phyloP scores from a whole-genome alignment of 2,797 vertebrate species.

The Schizothorax lantsangensis region DNA sequence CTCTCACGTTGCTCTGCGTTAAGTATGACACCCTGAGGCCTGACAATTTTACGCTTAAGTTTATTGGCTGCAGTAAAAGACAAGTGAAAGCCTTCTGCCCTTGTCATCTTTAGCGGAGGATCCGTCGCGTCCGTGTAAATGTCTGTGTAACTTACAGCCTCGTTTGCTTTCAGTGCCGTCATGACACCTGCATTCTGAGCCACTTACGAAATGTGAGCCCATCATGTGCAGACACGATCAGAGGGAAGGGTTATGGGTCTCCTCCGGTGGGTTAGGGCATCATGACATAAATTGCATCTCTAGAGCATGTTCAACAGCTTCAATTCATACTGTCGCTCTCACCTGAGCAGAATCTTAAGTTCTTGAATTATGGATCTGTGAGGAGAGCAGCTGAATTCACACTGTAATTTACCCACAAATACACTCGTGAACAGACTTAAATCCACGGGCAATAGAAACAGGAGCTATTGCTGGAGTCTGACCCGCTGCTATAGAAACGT shows the following conservation, averaged over 20 bases:
- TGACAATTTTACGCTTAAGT: slow-evolving; percentile 52
- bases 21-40: slow-evolving; percentile 44
- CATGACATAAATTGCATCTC: neutral
- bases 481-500: neutral
- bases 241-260: slow-evolving; percentile 23
- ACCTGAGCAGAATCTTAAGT: neutral
- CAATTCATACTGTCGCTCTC: neutral
- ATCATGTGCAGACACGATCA: neutral
- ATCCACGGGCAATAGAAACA: neutral
- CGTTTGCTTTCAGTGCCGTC: slow-evolving; percentile 11
- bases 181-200: slow-evolving; percentile 16
- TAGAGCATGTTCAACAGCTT: neutral
- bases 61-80: slow-evolving; percentile 54
- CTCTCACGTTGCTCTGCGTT: slow-evolving; percentile 12
- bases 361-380: neutral
- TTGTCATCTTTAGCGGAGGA: slow-evolving; percentile 48
- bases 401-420: slow-evolving; percentile 16
- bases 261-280: slow-evolving; percentile 15
- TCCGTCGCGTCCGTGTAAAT: slow-evolving; percentile 24
- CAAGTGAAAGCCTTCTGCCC: slow-evolving; percentile 51
- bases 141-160: slow-evolving; percentile 48
- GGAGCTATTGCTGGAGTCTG: slow-evolving; percentile 3
- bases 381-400: slow-evolving; percentile 13
- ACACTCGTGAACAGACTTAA: slow-evolving; percentile 25
- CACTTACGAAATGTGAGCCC: neutral